Base-by-base conservation (phyloP, 2,797 vertebrate species). In the Pogoniulus pusillus region DNA sequence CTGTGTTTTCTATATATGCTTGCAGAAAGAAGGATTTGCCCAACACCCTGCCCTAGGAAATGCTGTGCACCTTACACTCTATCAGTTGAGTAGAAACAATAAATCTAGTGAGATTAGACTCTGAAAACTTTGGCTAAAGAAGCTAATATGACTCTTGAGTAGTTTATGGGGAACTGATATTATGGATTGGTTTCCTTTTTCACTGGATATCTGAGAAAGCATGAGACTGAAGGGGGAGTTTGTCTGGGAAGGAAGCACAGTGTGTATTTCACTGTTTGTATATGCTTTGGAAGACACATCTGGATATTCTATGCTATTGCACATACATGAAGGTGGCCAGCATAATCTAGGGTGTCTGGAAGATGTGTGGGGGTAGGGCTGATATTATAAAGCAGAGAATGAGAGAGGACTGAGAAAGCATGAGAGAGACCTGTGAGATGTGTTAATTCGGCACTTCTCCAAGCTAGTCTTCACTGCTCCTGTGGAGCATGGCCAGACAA, bases 361-460 rank as follows among this genome's bases (percentile, higher is more conserved):
- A 73, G 41, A 26, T 20, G 75, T 63, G 39, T 73, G 65, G 39
- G 54, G 81, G 39, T 29, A 73, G 71, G 43, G 64, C 64, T 92
- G 78, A 35, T 57, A 63, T 83, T 49, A 7, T 23, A 47, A 73
- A 82, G 68, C 58, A 68, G 64, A 24, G 80, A 63, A 51, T 14
- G 62, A 71, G 12, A 12, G 30, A 72, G 39, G 30, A 37, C 47
- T 53, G 51, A 41, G 51, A 64, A 57, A 63, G 30, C 37, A 47
- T 49, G 47, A 41, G 51, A 60, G 57, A 60, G 59, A 60, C 49
- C 63, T 59, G 69, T 29, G 88, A 72, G 79, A 82, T 63, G 90
- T 66, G 45, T 87, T 95, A 91, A 89, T 92, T 93, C 39, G 0
- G 76, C 85, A 82, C 70, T 82, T 91, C 76, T 87, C 84, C 80